Percentiles rank a stretch among this genome's conserved stretches.
These are phyloP conservation scores for Thunnus maccoyii DNA, from an alignment of 2,113 vertebrate genomes.

Conservation along the genomic window DNA sequence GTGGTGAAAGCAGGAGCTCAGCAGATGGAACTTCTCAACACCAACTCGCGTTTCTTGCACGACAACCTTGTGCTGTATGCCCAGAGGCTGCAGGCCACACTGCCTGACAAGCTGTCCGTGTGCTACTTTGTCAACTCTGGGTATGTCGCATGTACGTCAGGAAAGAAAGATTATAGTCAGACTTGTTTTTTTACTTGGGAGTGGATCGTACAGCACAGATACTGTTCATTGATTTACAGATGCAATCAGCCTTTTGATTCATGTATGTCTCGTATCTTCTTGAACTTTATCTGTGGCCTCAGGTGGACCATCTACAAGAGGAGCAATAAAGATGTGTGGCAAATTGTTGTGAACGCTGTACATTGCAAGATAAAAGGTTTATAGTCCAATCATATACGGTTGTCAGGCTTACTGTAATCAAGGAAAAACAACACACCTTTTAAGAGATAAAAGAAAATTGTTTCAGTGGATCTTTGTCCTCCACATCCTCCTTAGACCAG, in stretches of 20 bases:
- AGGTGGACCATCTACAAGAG: background rate
- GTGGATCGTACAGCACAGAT: background rate
- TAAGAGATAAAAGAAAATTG: too few species aligned
- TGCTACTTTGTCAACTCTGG: slow-evolving; percentile 99
- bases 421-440: background rate
- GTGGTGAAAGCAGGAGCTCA: slow-evolving; percentile 90
- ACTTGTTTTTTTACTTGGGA: background rate
- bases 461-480: too few species aligned
- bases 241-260: background rate
- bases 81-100: slow-evolving; percentile 89
- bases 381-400: background rate
- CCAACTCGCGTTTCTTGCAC: slow-evolving; percentile 96
- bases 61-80: slow-evolving; percentile 95
- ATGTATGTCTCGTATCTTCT: background rate
- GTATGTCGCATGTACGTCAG: slow-evolving; percentile 77
- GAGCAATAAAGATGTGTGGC: background rate
- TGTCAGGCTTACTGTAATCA: background rate
- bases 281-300: background rate
- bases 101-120: slow-evolving; percentile 91
- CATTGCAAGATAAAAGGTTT: background rate
- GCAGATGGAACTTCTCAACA: slow-evolving; percentile 97
- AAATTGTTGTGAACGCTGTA: background rate
- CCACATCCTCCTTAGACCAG: too few species aligned
- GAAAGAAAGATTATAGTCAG: background rate
- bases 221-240: background rate